Evolutionary conservation across 2,113 vertebrate genomes (phyloP), one percentile per base, ranked within the genome.

Genomic region (Catagonus wagneri): DNA sequence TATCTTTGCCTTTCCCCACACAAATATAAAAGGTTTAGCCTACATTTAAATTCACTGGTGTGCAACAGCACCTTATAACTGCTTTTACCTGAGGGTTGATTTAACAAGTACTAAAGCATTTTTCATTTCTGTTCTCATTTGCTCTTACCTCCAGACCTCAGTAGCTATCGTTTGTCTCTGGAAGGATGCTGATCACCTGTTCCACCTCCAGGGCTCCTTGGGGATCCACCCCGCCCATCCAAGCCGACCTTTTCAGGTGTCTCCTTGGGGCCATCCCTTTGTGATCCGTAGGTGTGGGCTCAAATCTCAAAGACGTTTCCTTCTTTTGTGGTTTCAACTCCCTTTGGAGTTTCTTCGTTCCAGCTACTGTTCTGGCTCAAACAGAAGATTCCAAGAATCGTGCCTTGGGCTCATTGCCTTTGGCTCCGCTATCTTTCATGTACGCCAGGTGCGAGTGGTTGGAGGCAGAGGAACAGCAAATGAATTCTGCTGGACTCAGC

Each of bases 401-500:
- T 87, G 44, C 74, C 16, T 44, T 72, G 25, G 79, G 63, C 56
- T 83, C n/a, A 61, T 60, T 75, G 84, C 79, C n/a, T 78, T 96
- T 52, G 66, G 50, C 32, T 83, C 44, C 66, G 72, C 69, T 63
- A 16, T 81, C 71, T 79, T 72, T 89, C 20, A 78, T 72, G 54
- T 54, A 7, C 44, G 60, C 44, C 39, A 39, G 72, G 63, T 87
- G 36, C 58, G 66, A 14, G 29, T 65, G 78, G 52, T 80, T 76
- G 25, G 22, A 69, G 56, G 74, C 50, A 66, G 72, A 85, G 23
- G 36, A 83, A 56, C 5, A 63, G 20, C 13, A 4, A 22, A 23
- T 90, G n/a, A 6, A 8, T 89, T 63, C 78, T 3, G 15, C 3
- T 44, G 36, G 63, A 63, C 58, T 60, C 69, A 16, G 27, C 15